Conservation (phyloP, 2,888 invertebrate species). For the Clepsis dumicolana region DNA sequence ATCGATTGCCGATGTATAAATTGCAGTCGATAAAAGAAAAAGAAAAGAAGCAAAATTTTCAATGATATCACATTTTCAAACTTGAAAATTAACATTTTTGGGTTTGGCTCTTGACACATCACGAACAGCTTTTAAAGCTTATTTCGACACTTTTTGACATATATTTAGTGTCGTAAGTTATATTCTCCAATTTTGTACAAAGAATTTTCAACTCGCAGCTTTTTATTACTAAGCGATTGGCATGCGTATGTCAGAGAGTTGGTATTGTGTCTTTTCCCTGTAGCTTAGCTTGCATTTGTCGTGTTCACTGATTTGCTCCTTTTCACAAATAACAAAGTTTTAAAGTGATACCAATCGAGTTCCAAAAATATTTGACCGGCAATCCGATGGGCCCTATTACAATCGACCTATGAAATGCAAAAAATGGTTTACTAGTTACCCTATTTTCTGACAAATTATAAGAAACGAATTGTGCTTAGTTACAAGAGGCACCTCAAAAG, state of each 20-base stretch:
- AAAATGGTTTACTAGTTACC: not conserved
- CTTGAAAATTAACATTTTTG: slow-evolving; percentile 22
- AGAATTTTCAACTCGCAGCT: slow-evolving; percentile 28
- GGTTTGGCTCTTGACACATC: slow-evolving; percentile 29
- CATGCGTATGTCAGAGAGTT: slow-evolving; percentile 36
- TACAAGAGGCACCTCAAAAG: slow-evolving; percentile 12
- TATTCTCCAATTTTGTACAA: slow-evolving; percentile 18
- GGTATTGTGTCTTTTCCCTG: slow-evolving; percentile 20
- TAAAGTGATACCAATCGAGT: not conserved
- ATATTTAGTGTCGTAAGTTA: slow-evolving; percentile 24
- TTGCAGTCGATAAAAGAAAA: slow-evolving; percentile 30
- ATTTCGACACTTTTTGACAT: slow-evolving; percentile 17
- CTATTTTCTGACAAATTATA: not conserved
- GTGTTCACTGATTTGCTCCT: not conserved
- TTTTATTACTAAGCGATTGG: slow-evolving; percentile 33
- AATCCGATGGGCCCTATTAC: not conserved
- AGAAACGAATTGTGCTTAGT: slow-evolving; percentile 11
- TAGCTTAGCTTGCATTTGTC: slow-evolving; percentile 35
- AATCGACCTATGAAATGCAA: not conserved
- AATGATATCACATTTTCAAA: slow-evolving; percentile 13
- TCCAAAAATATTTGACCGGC: not conserved
- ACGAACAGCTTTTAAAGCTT: slow-evolving; percentile 31
- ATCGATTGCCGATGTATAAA: slow-evolving; percentile 21
- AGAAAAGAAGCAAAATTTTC: slow-evolving; percentile 16
- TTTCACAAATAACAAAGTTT: not conserved